Base-by-base conservation (phyloP, 1,140 invertebrate species). In the Brachionus rubens region DNA sequence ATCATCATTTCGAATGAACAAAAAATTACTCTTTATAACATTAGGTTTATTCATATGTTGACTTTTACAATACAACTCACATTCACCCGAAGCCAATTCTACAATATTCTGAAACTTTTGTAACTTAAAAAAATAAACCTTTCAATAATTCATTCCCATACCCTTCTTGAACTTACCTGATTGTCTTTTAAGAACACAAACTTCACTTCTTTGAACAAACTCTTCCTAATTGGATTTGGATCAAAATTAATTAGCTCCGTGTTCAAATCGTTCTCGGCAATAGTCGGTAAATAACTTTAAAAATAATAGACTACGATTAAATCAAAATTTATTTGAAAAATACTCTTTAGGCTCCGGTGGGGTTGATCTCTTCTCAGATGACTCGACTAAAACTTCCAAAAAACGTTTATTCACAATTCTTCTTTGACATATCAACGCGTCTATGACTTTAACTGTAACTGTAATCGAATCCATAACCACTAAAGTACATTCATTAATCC, bases 391-490 rank as follows among this genome's bases (percentile, higher is more conserved):
- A 33, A 86, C 83, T 26, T 82, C 82, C 86, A 90, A 89, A 81
- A 87, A 91, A 3, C 86, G 81, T 14, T 86, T 81, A 9, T 85
- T 88, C 0, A 91, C 89, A 78, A 91, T 89, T 6, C 86, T 85
- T 46, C 87, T 87, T 46, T 86, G 85, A 75, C 87, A 85, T 1
- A 89, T 85, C 78, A 91, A 81, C 3, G 89, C 89, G 80, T 88
- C 87, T 9, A 90, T 81, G 28, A 90, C 87, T 85, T 90, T 90
- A 1, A 89, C 85, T 10, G 90, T 90, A 16, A 91, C 84, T 16
- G 87, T 88, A 26, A 90, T 86, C 21, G 85, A 85, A 47, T 87
- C 86, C 87, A 90, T 90, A 12, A 90, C 89, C 24, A 91, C 82
- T 81, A 88, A 87, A 24, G 85, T 83, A 79, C 89, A 90, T 40